These are phyloP conservation scores for Portevinia maculata DNA, from an alignment of 2,888 invertebrate species.

Conservation along the genomic window DNA sequence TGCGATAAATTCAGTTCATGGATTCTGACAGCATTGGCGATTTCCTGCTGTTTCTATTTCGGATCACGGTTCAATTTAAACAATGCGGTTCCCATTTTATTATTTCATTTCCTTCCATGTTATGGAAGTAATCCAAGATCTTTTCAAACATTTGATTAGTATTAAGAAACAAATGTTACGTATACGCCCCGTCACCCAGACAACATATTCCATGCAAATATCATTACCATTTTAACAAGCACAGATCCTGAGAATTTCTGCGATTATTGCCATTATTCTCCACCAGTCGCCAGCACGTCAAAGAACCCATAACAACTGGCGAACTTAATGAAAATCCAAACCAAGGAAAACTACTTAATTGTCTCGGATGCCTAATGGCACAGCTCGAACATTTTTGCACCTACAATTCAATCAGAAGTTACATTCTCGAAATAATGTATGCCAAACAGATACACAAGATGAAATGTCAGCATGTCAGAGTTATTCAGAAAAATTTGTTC, in stretches of 20 bases:
- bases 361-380: constrained; percentile 7
- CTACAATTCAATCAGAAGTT: constrained; percentile 56
- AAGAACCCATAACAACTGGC: too few relatives aligned
- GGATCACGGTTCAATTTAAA: too few relatives aligned
- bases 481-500: constrained; percentile 44
- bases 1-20: too few relatives aligned
- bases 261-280: neutral
- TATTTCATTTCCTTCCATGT: neutral
- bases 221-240: neutral
- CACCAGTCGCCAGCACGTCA: too few relatives aligned
- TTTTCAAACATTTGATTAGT: neutral
- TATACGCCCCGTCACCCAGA: constrained; percentile 22
- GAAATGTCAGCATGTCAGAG: constrained; percentile 68
- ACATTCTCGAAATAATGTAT: constrained; percentile 62
- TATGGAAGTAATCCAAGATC: neutral
- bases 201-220: neutral
- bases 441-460: constrained; percentile 49
- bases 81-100: too few relatives aligned
- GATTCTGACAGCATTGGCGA: too few relatives aligned
- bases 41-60: too few relatives aligned
- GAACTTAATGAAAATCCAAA: neutral
- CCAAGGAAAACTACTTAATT: constrained; percentile 47
- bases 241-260: neutral
- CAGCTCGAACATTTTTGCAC: constrained; percentile 37
- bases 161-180: constrained; percentile 4